phyloP scores from a whole-genome alignment of 2,888 invertebrate species.

The Trilocha varians region DNA sequence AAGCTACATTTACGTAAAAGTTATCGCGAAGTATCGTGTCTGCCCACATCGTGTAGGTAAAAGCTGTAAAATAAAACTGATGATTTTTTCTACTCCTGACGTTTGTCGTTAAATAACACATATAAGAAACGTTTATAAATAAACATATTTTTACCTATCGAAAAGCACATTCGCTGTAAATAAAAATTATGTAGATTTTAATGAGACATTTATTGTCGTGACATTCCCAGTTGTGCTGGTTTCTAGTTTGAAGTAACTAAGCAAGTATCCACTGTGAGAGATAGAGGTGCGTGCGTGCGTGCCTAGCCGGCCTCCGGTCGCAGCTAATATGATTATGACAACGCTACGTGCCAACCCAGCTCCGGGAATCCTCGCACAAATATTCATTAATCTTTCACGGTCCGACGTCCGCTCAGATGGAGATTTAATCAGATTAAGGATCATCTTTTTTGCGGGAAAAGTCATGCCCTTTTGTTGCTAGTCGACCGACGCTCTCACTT shows the following conservation, averaged over 20 bases:
- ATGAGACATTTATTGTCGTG: slow-evolving; percentile 6
- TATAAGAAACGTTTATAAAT: too few relatives aligned
- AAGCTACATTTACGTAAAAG: slow-evolving; percentile 33
- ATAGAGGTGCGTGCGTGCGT: slow-evolving; percentile 49
- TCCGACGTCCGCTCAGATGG: slow-evolving; percentile 72
- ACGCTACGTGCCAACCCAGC: slow-evolving; percentile 69
- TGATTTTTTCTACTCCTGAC: slow-evolving; percentile 2
- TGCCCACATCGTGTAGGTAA: neutral
- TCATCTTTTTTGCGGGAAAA: slow-evolving; percentile 72
- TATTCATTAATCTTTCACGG: slow-evolving; percentile 74
- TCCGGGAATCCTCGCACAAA: slow-evolving; percentile 71
- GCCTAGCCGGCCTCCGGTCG: slow-evolving; percentile 57
- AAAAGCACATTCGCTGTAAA: too few relatives aligned
- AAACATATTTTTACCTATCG: too few relatives aligned
- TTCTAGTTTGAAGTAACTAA: slow-evolving; percentile 17
- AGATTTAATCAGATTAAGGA: slow-evolving; percentile 75
- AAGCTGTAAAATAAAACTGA: neutral
- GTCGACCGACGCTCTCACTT: slow-evolving; percentile 65
- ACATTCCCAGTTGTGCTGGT: slow-evolving; percentile 5
- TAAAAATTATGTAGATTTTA: too few relatives aligned
- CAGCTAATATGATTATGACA: slow-evolving; percentile 73
- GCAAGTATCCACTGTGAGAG: slow-evolving; percentile 18
- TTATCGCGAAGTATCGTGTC: neutral
- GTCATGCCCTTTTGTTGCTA: slow-evolving; percentile 70
- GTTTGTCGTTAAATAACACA: too few relatives aligned